These are phyloP conservation scores for Drosophila planitibia DNA, from an alignment of 2,888 invertebrate genomes.

Conservation along the genomic window DNA sequence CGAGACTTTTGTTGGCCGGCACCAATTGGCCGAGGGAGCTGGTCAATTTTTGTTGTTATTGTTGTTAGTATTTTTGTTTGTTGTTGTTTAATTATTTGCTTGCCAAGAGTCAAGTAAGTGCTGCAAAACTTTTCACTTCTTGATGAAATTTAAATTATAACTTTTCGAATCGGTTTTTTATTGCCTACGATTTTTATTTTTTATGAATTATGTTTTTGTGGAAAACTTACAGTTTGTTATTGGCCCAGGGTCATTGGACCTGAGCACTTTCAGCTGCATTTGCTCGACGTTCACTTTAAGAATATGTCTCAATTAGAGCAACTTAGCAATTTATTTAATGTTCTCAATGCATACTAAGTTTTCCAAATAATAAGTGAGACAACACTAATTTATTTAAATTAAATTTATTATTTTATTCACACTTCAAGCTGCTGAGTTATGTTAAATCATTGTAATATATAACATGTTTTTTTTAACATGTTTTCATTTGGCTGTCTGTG, in stretches of 20 bases:
- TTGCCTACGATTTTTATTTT: not conserved
- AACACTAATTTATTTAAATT: not conserved
- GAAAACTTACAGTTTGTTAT: not conserved
- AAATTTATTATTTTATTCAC: not conserved
- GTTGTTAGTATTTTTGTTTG: not conserved
- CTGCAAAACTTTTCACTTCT: conserved; percentile 56
- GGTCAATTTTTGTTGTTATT: conserved; percentile 21
- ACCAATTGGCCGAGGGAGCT: conserved; percentile 22
- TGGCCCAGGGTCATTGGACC: conserved; percentile 2
- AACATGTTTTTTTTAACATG: not conserved
- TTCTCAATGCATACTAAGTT: not conserved
- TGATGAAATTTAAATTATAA: conserved; percentile 69
- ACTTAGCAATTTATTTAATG: not conserved
- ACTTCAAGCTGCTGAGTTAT: not conserved
- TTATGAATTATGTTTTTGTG: conserved; percentile 18
- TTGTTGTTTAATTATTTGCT: conserved; percentile 68
- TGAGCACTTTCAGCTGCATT: not conserved
- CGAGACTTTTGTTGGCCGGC: conserved; percentile 31
- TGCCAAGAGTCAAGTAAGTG: conserved; percentile 52
- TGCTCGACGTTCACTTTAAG: not conserved
- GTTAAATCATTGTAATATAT: not conserved
- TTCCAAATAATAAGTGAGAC: not conserved
- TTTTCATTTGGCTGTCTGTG: not conserved
- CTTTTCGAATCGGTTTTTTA: conserved; percentile 47
- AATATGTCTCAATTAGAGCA: not conserved